Percentiles rank a stretch among this genome's conserved stretches.
phyloP scores from a whole-genome alignment of 2,888 invertebrate species.

The Didymodactylos carnosus region DNA sequence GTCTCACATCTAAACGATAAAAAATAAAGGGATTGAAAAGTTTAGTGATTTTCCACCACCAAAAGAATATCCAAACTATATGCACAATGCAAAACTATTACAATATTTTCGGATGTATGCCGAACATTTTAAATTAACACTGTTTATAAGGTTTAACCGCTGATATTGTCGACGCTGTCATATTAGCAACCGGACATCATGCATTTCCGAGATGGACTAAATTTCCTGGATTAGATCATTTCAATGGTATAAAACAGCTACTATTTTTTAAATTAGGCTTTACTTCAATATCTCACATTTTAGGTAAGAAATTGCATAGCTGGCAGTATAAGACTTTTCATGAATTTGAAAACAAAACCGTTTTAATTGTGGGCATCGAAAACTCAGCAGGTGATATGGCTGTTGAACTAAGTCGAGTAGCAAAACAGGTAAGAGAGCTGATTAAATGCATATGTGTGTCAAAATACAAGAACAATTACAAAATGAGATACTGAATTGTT shows the following conservation, averaged over 20 bases:
- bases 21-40: no score
- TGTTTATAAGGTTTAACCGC: slow-evolving; percentile 22
- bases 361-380: slow-evolving; percentile 37
- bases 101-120: slow-evolving; percentile 29
- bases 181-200: slow-evolving; percentile 26
- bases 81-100: slow-evolving; percentile 28
- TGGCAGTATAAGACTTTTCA: slow-evolving; percentile 20
- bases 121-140: slow-evolving; percentile 22
- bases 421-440: slow-evolving; percentile 27
- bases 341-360: slow-evolving; percentile 26
- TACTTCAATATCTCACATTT: slow-evolving; percentile 12
- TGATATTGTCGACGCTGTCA: slow-evolving; percentile 19
- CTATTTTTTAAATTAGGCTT: slow-evolving; percentile 14
- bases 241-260: background rate
- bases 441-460: no score
- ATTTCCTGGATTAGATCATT: slow-evolving; percentile 19
- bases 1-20: no score
- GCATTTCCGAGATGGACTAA: slow-evolving; percentile 18
- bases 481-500: no score
- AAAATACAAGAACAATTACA: no score
- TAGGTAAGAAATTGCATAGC: slow-evolving; percentile 23
- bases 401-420: slow-evolving; percentile 30
- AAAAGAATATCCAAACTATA: slow-evolving; percentile 26
- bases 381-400: slow-evolving; percentile 37
- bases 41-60: slow-evolving; percentile 33